Base-by-base conservation (phyloP, 2,113 vertebrate species). In the Promerops cafer region DNA sequence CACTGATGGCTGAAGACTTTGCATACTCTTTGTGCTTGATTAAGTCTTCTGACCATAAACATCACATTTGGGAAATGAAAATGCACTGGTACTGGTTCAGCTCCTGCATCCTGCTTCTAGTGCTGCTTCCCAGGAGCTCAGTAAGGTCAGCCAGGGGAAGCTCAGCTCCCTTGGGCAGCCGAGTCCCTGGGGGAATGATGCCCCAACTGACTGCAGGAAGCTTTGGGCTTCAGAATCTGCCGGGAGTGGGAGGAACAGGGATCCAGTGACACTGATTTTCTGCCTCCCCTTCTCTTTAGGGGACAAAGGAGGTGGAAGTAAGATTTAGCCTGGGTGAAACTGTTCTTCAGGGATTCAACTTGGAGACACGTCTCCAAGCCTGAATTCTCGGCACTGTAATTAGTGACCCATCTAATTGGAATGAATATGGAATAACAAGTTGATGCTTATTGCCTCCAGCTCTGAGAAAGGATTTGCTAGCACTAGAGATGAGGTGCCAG, bases 21-120 rank as follows among this genome's bases (percentile, higher is more conserved):
- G 4, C 76, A 14, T 68, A 19, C 33, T 86, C 69, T 56, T 77
- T 64, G 74, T 2, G 7, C 79, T 84, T 61, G 68, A 81, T 90
- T 87, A 65, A 92, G 22, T 49, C 0, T 0, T 89, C 77, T 81
- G 37, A 69, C 77, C 49, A 28, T 49, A 79, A 76, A 57, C 23
- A 60, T 33, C 61, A 31, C 70, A 60, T 89, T 69, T 93, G 90
- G 74, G 57, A 87, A 82, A 66, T 66, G 60, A 75, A 86, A 92
- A 82, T 39, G 8, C 2, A 0, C 26, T 87, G 87, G 74, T 69
- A 86, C 9, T 9, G 20, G 39, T 49, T 83, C 89, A 93, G 60
- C 49, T 89, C 56, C 89, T 88, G 39, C 35, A 27, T 86, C 64
- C 64, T 83, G 52, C 72, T 78, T 2, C 0, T 39, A 57, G 49